Percentiles rank a stretch among this genome's conserved stretches.
These are phyloP conservation scores for Danio kyathit DNA, from an alignment of 2,797 vertebrate species.

Conservation along the genomic window DNA sequence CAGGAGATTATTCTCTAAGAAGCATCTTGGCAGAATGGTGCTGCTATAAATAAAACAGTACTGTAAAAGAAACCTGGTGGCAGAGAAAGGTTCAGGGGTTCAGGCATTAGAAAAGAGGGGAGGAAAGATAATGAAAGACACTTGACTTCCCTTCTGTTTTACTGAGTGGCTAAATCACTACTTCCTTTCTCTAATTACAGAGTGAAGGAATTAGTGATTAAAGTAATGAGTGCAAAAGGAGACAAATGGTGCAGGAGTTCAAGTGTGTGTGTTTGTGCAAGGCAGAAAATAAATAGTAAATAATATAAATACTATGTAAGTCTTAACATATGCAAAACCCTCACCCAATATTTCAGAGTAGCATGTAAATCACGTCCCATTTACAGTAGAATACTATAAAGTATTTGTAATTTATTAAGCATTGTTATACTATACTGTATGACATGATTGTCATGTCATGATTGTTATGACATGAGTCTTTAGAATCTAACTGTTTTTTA, in stretches of 20 bases:
- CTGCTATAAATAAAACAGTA: not conserved
- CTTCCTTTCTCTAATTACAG: slow-evolving; percentile 37
- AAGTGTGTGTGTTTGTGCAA: slow-evolving; percentile 28
- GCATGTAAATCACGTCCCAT: not conserved
- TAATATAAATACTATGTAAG: not conserved
- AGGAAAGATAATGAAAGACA: slow-evolving; percentile 17
- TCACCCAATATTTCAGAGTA: not conserved
- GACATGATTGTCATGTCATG: not conserved
- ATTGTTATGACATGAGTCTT: too few relatives aligned
- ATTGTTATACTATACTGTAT: not conserved
- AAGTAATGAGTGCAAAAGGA: slow-evolving; percentile 27
- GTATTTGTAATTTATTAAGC: not conserved
- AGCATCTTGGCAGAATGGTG: not conserved
- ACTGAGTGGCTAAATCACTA: slow-evolving; percentile 34
- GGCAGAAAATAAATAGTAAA: slow-evolving; percentile 8
- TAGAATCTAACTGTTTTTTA: too few relatives aligned
- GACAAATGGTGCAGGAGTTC: slow-evolving; percentile 7
- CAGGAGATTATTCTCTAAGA: not conserved
- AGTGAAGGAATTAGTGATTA: slow-evolving; percentile 33
- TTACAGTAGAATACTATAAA: not conserved
- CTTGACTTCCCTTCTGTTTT: slow-evolving; percentile 23
- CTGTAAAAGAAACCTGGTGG: slow-evolving; percentile 1
- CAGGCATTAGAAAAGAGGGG: slow-evolving; percentile 7
- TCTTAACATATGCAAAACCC: not conserved
- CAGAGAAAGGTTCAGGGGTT: not conserved